Evolutionary conservation across 37 sponge, comb jelly and placozoan species (phyloP), one percentile per base, ranked within the genome.

Genomic region (Chondrosia reniformis): DNA sequence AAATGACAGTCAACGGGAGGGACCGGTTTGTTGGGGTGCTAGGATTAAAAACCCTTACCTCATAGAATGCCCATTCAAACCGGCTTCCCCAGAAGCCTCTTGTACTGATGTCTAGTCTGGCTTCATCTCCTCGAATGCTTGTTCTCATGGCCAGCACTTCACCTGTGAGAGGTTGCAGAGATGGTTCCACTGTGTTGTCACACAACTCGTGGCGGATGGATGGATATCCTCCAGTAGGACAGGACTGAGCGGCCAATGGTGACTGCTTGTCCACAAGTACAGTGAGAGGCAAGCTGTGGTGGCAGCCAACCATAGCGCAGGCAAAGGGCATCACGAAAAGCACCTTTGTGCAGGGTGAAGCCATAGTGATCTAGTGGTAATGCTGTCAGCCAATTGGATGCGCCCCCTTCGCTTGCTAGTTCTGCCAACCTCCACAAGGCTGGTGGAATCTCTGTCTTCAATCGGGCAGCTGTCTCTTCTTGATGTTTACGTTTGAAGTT

Each of bases 121-220:
- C n/a, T n/a, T n/a, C n/a, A n/a, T n/a, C n/a, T 28, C n/a, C n/a
- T n/a, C n/a, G n/a, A n/a, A n/a, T n/a, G n/a, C n/a, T n/a, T n/a
- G n/a, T n/a, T n/a, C n/a, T 56, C 58, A 2, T 56, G 8, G 58
- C n/a, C 58, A 56, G 8, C 58, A 56, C 58, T 3, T 56, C 58
- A 28, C 58, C 58, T 56, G 58, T 56, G 58, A 56, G 58, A 6
- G 58, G 58, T 56, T 56, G 58, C 58, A 56, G 58, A 56, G 58
- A 28, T 56, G 58, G 58, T 28, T 56, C 58, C 58, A 56, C 58
- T 2, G 58, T 56, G 58, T 28, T 6, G 58, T 56, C n/a, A n/a
- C n/a, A n/a, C n/a, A n/a, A n/a, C n/a, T n/a, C n/a, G n/a, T n/a
- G n/a, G n/a, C n/a, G n/a, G n/a, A n/a, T n/a, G n/a, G n/a, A n/a